Evolutionary conservation across 2,888 invertebrate species (phyloP).

Genomic region (Rotaria socialis): DNA sequence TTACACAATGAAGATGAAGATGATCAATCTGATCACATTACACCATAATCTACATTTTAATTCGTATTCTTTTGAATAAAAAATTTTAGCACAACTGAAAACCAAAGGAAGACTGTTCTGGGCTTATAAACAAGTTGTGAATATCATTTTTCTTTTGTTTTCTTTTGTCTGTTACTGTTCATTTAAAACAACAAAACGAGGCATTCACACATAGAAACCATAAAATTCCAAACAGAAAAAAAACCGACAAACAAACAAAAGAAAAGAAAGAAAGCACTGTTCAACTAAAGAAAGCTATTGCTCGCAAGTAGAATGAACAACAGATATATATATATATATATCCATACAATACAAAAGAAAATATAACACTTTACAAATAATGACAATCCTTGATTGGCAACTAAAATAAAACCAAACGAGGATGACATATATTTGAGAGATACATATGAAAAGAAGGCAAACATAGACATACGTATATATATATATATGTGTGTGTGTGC

Average conservation of each 20-base stretch:
- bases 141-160: not conserved
- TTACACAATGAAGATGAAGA: too few relatives aligned
- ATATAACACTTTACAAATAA: conserved; percentile 8
- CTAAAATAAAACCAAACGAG: not conserved
- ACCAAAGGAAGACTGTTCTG: too few relatives aligned
- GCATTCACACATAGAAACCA: not conserved
- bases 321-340: not conserved
- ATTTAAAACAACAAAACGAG: not conserved
- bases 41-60: too few relatives aligned
- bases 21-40: too few relatives aligned
- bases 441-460: not conserved
- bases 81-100: too few relatives aligned
- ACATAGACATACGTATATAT: not conserved
- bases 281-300: conserved; percentile 10
- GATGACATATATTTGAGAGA: conserved; percentile 5
- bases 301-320: not conserved
- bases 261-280: not conserved
- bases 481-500: too few relatives aligned
- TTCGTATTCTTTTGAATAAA: not conserved
- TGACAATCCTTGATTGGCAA: not conserved
- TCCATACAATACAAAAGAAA: conserved; percentile 4
- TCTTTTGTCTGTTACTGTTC: not conserved
- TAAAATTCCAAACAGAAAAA: not conserved
- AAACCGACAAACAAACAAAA: not conserved
- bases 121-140: too few relatives aligned